Evolutionary conservation across 1,140 invertebrate genomes (phyloP).

Genomic region (Cydia fagiglandana): DNA sequence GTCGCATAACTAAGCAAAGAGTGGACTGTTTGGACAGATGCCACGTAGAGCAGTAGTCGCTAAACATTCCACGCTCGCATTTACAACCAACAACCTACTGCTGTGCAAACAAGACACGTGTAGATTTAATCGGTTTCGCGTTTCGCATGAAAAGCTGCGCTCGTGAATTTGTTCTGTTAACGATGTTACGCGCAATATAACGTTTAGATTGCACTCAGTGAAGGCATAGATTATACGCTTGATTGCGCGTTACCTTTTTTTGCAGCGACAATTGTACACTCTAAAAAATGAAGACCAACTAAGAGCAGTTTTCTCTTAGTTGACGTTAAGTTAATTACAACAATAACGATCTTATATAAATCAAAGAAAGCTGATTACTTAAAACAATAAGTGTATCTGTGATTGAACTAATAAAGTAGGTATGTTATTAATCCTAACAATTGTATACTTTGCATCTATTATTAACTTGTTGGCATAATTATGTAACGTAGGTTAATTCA

Average conservation of each 20-base stretch:
- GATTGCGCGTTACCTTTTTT: constrained; percentile 5
- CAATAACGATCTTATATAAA: too few relatives aligned
- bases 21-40: constrained; percentile 67
- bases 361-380: too few relatives aligned
- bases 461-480: too few relatives aligned
- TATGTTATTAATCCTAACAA: too few relatives aligned
- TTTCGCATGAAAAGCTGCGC: constrained; percentile 50
- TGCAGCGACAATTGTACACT: not conserved
- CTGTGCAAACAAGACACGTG: constrained; percentile 64
- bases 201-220: constrained; percentile 22
- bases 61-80: constrained; percentile 59
- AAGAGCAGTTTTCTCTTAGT: too few relatives aligned
- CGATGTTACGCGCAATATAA: constrained; percentile 28
- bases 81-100: constrained; percentile 46
- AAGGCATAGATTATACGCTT: constrained; percentile 23
- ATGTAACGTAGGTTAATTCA: too few relatives aligned
- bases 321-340: too few relatives aligned
- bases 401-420: too few relatives aligned
- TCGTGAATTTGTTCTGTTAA: constrained; percentile 43
- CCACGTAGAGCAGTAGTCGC: constrained; percentile 48
- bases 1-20: constrained; percentile 47
- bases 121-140: constrained; percentile 55
- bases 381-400: too few relatives aligned
- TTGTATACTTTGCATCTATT: too few relatives aligned
- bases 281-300: too few relatives aligned